Percentiles rank a stretch among this genome's conserved stretches.
phyloP scores from a whole-genome alignment of 2,797 vertebrate species.

The Xerus rutilus region DNA sequence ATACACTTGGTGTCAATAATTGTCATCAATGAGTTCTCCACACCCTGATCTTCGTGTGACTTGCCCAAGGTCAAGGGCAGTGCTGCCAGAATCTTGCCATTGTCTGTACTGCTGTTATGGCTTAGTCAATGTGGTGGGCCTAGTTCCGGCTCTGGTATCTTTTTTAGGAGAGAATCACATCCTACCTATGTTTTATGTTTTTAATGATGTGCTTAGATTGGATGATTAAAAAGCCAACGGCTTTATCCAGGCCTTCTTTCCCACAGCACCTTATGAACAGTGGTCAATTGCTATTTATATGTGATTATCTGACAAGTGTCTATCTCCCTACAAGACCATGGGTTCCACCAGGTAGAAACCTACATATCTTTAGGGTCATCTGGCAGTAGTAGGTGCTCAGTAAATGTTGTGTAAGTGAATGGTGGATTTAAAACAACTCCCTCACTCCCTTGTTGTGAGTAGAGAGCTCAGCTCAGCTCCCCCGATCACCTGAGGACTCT shows the following conservation, averaged over 20 bases:
- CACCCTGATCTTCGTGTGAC: not conserved
- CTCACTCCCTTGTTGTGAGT: not conserved
- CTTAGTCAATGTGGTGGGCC: not conserved
- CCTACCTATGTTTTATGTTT: not conserved
- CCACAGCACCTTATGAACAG: not conserved
- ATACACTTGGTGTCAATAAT: not conserved
- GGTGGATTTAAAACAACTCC: not conserved
- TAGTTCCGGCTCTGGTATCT: not conserved
- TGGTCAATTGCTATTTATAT: accelerated
- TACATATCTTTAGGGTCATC: not conserved
- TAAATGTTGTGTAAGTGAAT: not conserved
- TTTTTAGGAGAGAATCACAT: not conserved
- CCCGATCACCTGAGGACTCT: conserved; percentile 15
- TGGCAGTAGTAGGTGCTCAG: not conserved
- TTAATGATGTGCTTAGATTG: not conserved
- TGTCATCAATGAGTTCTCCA: not conserved
- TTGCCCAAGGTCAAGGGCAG: not conserved
- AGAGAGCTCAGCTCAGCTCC: not conserved
- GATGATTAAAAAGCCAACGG: not conserved
- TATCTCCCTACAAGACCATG: not conserved
- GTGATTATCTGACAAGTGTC: accelerated
- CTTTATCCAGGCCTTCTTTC: not conserved
- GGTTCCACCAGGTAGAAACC: not conserved
- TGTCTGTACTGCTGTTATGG: accelerated
- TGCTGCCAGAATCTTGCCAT: not conserved